Conservation (phyloP, 2,797 vertebrate species). For the Oreochromis grahami region DNA sequence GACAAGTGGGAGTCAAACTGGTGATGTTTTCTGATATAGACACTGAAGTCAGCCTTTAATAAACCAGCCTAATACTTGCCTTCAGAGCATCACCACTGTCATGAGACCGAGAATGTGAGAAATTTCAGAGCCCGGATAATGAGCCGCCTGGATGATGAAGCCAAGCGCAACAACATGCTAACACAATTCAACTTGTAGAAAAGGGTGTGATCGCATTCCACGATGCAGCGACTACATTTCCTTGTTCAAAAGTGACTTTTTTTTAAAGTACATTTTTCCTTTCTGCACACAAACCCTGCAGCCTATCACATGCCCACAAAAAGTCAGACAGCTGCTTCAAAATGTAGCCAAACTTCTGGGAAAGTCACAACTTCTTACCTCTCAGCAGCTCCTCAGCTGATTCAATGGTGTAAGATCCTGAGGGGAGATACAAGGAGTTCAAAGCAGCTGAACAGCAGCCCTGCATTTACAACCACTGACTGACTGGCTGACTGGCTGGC, state of each 20-base stretch:
- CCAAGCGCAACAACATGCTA: background rate
- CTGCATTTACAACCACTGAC: constrained; percentile 31
- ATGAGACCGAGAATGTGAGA: constrained; percentile 14
- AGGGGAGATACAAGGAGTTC: constrained; percentile 27
- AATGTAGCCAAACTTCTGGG: background rate
- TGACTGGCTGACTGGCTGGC: background rate
- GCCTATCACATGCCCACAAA: constrained; percentile 15
- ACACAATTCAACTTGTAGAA: constrained; percentile 14
- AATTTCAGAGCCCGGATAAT: background rate
- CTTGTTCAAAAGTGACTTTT: background rate
- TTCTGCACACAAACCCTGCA: background rate
- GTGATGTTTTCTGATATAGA: background rate
- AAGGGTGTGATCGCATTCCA: constrained; percentile 21
- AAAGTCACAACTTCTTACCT: constrained; percentile 39
- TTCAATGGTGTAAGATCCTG: constrained; percentile 43
- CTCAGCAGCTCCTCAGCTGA: constrained; percentile 48
- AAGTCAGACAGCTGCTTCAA: background rate
- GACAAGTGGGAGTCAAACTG: background rate
- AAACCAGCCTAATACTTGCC: background rate
- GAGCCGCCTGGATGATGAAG: constrained; percentile 8
- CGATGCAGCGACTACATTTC: background rate
- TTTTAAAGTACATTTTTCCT: background rate
- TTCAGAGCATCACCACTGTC: background rate
- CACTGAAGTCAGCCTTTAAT: background rate
- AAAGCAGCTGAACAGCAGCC: constrained; percentile 48